Conservation (phyloP, 2,888 invertebrate genomes). For the Drosophila mayaguana region DNA sequence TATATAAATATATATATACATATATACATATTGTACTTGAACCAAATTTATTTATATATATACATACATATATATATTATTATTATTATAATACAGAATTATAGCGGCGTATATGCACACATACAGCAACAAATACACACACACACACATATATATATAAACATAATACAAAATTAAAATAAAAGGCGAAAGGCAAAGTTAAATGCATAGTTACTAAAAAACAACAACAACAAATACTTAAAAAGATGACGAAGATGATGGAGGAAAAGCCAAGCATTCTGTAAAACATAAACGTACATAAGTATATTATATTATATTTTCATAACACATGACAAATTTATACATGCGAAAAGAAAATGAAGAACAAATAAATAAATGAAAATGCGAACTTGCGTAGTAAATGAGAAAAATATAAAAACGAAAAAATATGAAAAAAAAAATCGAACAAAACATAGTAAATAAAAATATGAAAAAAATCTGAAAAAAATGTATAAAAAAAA, state of each 20-base stretch:
- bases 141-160: slow-evolving; percentile 11
- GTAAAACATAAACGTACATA: slow-evolving; percentile 79
- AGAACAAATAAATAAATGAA: slow-evolving; percentile 31
- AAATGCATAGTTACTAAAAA: slow-evolving; percentile 72
- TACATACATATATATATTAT: slow-evolving; percentile 10
- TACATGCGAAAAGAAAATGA: slow-evolving; percentile 61
- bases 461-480: slow-evolving; percentile 75
- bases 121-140: slow-evolving; percentile 13
- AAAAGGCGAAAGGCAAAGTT: slow-evolving; percentile 64
- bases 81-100: slow-evolving; percentile 55
- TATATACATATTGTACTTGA: slow-evolving; percentile 62
- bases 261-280: slow-evolving; percentile 76
- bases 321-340: slow-evolving; percentile 81
- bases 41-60: slow-evolving; percentile 65
- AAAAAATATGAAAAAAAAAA: slow-evolving; percentile 65
- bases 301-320: slow-evolving; percentile 79
- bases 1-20: slow-evolving; percentile 31
- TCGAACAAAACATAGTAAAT: slow-evolving; percentile 71
- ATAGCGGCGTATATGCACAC: slow-evolving; percentile 30
- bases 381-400: slow-evolving; percentile 77
- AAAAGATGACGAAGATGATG: slow-evolving; percentile 17
- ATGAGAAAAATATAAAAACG: slow-evolving; percentile 77
- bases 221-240: slow-evolving; percentile 46
- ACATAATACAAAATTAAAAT: slow-evolving; percentile 41
- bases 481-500: slow-evolving; percentile 50